These are phyloP conservation scores for Podarcis cretensis DNA, from an alignment of 2,113 vertebrate genomes.

Conservation along the genomic window DNA sequence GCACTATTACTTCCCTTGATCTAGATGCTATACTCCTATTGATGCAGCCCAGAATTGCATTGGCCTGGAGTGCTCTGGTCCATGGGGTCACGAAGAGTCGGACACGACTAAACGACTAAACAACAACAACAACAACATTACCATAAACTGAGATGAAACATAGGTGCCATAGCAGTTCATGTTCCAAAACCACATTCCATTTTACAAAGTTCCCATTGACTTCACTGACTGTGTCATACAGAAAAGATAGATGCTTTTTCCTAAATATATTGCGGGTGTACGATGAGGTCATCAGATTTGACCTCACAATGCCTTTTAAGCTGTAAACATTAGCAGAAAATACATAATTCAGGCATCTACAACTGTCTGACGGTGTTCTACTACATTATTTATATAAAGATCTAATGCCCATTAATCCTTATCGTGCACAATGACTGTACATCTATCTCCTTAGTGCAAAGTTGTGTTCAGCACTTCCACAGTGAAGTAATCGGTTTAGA, in stretches of 20 bases:
- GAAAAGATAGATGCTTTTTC: neutral
- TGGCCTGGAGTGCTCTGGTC: too few relatives aligned
- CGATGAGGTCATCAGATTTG: neutral
- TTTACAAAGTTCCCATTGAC: neutral
- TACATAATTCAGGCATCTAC: slow-evolving; percentile 9
- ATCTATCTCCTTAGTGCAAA: neutral
- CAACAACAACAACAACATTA: neutral
- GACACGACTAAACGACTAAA: too few relatives aligned
- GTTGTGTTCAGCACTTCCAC: neutral
- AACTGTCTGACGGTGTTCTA: neutral
- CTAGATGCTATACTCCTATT: too few relatives aligned
- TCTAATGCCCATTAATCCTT: slow-evolving; percentile 22
- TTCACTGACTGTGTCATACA: neutral
- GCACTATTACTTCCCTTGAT: too few relatives aligned
- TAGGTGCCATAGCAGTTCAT: neutral
- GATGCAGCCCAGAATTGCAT: too few relatives aligned
- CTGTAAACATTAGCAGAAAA: slow-evolving; percentile 1
- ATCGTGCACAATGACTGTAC: neutral
- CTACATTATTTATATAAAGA: slow-evolving; percentile 21
- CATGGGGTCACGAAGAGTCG: too few relatives aligned
- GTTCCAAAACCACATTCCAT: neutral
- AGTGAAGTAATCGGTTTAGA: neutral
- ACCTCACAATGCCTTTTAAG: neutral
- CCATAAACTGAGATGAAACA: neutral
- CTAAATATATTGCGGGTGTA: neutral